These are phyloP conservation scores for Lycocerus yunnanus DNA, from an alignment of 2,888 invertebrate genomes.

Conservation along the genomic window DNA sequence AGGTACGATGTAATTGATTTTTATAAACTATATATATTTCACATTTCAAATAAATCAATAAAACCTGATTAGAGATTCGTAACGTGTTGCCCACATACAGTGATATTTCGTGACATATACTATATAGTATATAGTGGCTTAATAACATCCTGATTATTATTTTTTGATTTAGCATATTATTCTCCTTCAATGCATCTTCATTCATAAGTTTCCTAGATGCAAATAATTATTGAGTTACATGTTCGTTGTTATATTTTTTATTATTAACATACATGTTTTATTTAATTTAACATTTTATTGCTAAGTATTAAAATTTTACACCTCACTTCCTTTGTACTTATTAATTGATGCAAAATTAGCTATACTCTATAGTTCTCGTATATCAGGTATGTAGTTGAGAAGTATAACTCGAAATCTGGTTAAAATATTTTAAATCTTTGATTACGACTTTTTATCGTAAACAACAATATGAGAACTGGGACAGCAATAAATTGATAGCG, in stretches of 20 bases:
- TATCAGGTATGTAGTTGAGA: neutral
- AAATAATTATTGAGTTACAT: neutral
- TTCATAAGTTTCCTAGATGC: neutral
- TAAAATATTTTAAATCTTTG: neutral
- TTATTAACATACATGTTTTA: no score
- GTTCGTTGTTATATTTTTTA: no score
- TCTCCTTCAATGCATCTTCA: no score
- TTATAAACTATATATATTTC: neutral
- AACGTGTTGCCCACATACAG: neutral
- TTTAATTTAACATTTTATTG: no score
- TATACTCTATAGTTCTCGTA: no score
- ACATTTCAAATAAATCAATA: neutral
- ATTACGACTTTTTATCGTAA: neutral
- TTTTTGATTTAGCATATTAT: neutral
- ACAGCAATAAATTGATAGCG: neutral
- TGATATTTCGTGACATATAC: neutral
- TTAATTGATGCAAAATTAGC: neutral
- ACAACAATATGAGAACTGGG: neutral
- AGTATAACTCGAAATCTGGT: no score
- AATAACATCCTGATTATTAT: neutral
- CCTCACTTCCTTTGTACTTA: neutral
- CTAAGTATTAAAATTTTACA: neutral
- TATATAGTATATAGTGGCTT: no score
- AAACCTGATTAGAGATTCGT: neutral
- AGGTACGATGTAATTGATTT: neutral